These are phyloP conservation scores for Tenthredo distinguenda DNA, from an alignment of 2,888 invertebrate genomes.

Conservation along the genomic window DNA sequence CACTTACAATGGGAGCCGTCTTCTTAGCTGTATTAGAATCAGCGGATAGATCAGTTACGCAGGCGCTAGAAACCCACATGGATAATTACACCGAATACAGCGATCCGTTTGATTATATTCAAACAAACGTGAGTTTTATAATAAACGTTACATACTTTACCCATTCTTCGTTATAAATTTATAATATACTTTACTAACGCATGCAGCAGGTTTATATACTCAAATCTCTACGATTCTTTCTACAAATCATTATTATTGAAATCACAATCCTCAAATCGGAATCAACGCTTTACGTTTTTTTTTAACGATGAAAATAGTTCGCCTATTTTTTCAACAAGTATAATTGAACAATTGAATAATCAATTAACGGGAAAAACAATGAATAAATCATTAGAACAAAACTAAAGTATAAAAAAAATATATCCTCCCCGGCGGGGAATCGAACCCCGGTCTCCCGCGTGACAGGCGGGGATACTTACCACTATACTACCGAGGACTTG, in stretches of 20 bases:
- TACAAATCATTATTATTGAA: too few species aligned
- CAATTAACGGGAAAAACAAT: too few species aligned
- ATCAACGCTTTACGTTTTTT: too few species aligned
- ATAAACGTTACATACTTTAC: neutral
- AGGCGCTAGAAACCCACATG: neutral
- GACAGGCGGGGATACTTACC: slow-evolving; percentile 45
- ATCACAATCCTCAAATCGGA: too few species aligned
- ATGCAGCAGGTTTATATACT: too few species aligned
- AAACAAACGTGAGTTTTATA: slow-evolving; percentile 22
- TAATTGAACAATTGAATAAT: too few species aligned
- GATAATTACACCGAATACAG: slow-evolving; percentile 38
- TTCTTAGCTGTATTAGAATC: neutral
- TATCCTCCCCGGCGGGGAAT: slow-evolving; percentile 44
- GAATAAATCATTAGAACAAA: neutral
- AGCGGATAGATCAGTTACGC: neutral
- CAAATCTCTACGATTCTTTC: too few species aligned
- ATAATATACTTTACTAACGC: too few species aligned
- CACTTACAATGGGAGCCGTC: neutral
- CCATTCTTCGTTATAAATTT: neutral
- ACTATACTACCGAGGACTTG: slow-evolving; percentile 38
- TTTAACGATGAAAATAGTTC: too few species aligned
- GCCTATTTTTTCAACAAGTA: too few species aligned
- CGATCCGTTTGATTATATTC: slow-evolving; percentile 11
- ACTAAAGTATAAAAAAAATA: neutral
- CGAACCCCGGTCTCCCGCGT: slow-evolving; percentile 46